Evolutionary conservation across 2,797 vertebrate species (phyloP).

Genomic region (Thripadectes ignobilis): DNA sequence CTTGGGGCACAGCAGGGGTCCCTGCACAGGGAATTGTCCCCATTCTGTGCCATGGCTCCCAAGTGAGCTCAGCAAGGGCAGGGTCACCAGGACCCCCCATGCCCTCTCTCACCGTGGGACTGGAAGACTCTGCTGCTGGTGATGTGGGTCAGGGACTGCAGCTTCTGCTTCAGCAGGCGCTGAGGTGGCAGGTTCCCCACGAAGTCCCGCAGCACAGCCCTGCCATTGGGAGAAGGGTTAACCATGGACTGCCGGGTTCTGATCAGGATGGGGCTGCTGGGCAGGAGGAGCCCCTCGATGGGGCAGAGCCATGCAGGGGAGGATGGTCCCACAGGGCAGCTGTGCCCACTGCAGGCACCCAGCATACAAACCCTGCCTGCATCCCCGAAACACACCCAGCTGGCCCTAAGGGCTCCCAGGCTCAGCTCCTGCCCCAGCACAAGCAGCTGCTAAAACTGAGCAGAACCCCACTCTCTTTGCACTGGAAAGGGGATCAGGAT

Average conservation of each 20-base stretch:
- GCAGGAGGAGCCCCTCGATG: fast-evolving
- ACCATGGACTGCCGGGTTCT: background rate
- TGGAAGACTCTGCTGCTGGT: constrained; percentile 43
- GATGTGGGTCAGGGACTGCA: constrained; percentile 52
- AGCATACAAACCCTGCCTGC: background rate
- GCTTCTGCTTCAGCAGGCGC: constrained; percentile 65
- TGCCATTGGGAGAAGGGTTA: background rate
- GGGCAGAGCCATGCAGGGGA: background rate
- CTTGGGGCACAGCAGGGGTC: background rate
- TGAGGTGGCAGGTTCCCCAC: constrained; percentile 41
- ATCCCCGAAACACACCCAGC: fast-evolving
- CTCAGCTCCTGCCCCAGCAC: background rate
- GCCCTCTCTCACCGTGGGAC: constrained; percentile 17
- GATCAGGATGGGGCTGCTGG: background rate
- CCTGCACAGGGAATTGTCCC: fast-evolving
- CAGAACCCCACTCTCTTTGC: background rate
- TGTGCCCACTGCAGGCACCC: fast-evolving
- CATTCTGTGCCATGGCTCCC: fast-evolving
- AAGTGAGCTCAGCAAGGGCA: background rate
- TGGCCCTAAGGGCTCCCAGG: background rate
- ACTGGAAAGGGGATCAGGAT: background rate
- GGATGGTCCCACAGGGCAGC: background rate
- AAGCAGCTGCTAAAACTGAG: background rate
- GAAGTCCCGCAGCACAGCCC: constrained; percentile 53
- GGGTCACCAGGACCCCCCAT: fast-evolving